A percentile compares a stretch with the other conserved stretches of the same genome.
Conservation (phyloP, 2,888 invertebrate genomes). For the Cryptus armator region DNA sequence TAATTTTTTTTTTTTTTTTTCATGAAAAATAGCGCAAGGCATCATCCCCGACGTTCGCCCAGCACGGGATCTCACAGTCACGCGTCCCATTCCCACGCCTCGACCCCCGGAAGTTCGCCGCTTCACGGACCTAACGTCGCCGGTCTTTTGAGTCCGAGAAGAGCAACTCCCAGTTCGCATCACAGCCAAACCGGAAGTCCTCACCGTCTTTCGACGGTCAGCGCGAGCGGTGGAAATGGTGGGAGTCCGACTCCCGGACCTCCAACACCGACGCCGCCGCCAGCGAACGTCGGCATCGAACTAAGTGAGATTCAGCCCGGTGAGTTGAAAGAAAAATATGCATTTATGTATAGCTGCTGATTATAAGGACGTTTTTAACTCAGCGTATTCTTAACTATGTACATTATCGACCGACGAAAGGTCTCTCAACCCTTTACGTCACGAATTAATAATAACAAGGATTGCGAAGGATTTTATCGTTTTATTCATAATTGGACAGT, state of each 20-base stretch:
- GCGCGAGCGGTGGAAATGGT: conserved; percentile 77
- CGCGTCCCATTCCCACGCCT: conserved; percentile 80
- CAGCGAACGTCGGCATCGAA: conserved; percentile 80
- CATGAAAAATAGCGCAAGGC: conserved; percentile 77
- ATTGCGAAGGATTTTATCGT: neutral
- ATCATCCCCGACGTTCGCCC: conserved; percentile 81
- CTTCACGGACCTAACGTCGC: conserved; percentile 80
- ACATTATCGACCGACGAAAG: neutral
- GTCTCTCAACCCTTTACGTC: conserved; percentile 1
- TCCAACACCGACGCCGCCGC: conserved; percentile 74
- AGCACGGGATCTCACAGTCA: conserved; percentile 81
- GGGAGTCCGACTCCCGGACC: conserved; percentile 70
- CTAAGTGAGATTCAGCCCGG: conserved; percentile 82
- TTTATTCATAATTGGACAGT: neutral
- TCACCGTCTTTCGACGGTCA: conserved; percentile 77
- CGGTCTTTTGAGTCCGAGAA: conserved; percentile 80
- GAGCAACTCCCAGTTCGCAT: conserved; percentile 79
- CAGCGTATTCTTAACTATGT: neutral
- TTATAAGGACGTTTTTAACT: neutral
- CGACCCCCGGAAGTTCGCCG: conserved; percentile 81
- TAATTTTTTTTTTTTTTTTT: conserved; percentile 15
- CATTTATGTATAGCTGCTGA: neutral
- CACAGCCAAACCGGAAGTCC: conserved; percentile 77
- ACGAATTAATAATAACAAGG: conserved; percentile 2
- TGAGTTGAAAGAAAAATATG: conserved; percentile 67